Conservation (phyloP, 1,140 invertebrate species). For the Armadillidium nasatum region DNA sequence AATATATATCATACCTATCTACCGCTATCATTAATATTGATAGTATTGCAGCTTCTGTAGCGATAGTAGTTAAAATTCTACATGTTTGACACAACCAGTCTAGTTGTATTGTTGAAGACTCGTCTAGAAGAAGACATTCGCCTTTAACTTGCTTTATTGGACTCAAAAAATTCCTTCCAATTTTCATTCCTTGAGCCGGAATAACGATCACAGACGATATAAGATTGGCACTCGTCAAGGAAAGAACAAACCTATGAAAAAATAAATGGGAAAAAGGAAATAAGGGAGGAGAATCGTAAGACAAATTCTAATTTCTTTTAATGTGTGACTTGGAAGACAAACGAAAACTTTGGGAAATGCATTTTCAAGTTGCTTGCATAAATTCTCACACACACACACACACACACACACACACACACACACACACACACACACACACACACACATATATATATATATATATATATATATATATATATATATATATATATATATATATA, state of each 20-base stretch:
- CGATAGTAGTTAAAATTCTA: conserved; percentile 14
- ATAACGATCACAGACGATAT: conserved; percentile 54
- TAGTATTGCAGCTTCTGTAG: conserved; percentile 17
- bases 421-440: too few species aligned
- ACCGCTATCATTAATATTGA: conserved; percentile 20
- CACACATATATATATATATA: too few species aligned
- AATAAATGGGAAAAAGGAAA: too few species aligned
- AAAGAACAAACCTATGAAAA: conserved; percentile 54
- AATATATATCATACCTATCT: conserved; percentile 17
- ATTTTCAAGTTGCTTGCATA: too few species aligned
- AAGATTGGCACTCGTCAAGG: conserved; percentile 56
- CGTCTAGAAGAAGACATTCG: not conserved
- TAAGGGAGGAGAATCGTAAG: too few species aligned
- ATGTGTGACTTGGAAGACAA: too few species aligned
- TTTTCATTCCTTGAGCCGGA: conserved; percentile 50
- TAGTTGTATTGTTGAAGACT: not conserved
- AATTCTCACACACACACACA: too few species aligned
- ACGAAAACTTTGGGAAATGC: too few species aligned
- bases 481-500: too few species aligned
- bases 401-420: too few species aligned
- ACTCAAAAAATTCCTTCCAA: conserved; percentile 26
- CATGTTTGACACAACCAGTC: conserved; percentile 24
- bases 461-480: too few species aligned
- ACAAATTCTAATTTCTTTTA: too few species aligned
- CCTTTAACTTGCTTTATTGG: not conserved